A percentile compares a stretch with the other conserved stretches of the same genome.
These are phyloP conservation scores for Hypanus sabinus DNA, from an alignment of 2,113 vertebrate species.

Conservation along the genomic window DNA sequence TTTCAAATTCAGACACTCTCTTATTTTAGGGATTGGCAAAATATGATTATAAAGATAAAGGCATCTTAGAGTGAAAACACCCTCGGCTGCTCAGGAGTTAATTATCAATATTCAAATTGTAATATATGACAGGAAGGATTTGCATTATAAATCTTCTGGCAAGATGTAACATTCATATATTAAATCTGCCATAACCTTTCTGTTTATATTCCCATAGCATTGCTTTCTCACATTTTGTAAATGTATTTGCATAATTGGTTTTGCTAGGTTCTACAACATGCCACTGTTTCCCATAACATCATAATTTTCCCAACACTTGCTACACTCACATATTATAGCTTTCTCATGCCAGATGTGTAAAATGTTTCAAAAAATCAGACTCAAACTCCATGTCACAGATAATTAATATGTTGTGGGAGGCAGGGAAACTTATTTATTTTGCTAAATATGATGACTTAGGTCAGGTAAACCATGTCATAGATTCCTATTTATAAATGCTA, in stretches of 20 bases:
- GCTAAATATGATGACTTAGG: neutral
- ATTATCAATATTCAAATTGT: neutral
- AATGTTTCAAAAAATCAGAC: neutral
- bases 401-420: neutral
- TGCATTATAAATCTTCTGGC: neutral
- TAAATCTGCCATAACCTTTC: slow-evolving; percentile 7
- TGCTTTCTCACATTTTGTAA: neutral
- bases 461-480: neutral
- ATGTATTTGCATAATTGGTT: slow-evolving; percentile 5
- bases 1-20: neutral
- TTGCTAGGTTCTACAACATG: neutral
- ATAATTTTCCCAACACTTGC: neutral
- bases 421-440: neutral
- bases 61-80: neutral
- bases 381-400: neutral
- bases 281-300: slow-evolving; percentile 28
- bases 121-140: neutral
- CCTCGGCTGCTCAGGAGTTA: neutral
- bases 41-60: neutral
- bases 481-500: neutral
- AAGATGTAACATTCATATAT: neutral
- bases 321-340: neutral
- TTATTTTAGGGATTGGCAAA: neutral
- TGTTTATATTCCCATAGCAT: neutral
- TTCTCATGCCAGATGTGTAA: slow-evolving; percentile 7